A percentile compares a stretch with the other conserved stretches of the same genome.
Evolutionary conservation across 2,888 invertebrate genomes (phyloP).

Genomic region (Elmis aenea): DNA sequence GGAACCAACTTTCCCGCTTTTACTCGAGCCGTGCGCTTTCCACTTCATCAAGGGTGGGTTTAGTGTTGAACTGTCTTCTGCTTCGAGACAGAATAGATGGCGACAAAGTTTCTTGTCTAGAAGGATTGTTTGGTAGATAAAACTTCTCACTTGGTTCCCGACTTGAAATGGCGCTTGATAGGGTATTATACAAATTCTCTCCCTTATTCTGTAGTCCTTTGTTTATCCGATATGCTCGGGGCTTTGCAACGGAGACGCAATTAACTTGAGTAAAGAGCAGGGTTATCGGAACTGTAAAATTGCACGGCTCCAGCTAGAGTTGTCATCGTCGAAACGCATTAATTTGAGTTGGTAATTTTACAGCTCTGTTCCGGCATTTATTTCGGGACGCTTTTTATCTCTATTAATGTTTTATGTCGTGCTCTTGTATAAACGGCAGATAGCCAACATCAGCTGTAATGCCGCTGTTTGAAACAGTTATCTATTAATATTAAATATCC

Average conservation of each 20-base stretch:
- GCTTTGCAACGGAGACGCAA: constrained; percentile 30
- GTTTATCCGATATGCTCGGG: constrained; percentile 34
- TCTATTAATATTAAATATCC: too few species aligned
- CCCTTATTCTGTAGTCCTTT: constrained; percentile 31
- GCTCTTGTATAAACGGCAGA: too few species aligned
- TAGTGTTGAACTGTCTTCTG: constrained; percentile 12
- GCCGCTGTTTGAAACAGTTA: too few species aligned
- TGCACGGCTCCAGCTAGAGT: constrained; percentile 28
- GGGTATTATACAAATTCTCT: constrained; percentile 34
- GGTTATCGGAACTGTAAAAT: constrained; percentile 34
- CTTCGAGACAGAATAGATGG: constrained; percentile 36
- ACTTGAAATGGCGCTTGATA: constrained; percentile 26
- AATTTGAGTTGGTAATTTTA: constrained; percentile 34
- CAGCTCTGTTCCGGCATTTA: constrained; percentile 13
- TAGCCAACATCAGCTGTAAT: too few species aligned
- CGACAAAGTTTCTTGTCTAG: constrained; percentile 41
- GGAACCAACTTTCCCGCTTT: constrained; percentile 4
- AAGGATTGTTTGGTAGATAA: constrained; percentile 39
- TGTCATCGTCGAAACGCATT: constrained; percentile 33
- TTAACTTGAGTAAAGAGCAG: constrained; percentile 32
- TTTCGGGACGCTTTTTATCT: constrained; percentile 5
- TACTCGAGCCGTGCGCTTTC: constrained; percentile 2
- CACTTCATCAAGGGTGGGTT: constrained; percentile 9
- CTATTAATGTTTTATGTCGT: too few species aligned
- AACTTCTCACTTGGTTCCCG: constrained; percentile 27